These are phyloP conservation scores for Euzetes globulus DNA, from an alignment of 2,888 invertebrate species.

Conservation along the genomic window DNA sequence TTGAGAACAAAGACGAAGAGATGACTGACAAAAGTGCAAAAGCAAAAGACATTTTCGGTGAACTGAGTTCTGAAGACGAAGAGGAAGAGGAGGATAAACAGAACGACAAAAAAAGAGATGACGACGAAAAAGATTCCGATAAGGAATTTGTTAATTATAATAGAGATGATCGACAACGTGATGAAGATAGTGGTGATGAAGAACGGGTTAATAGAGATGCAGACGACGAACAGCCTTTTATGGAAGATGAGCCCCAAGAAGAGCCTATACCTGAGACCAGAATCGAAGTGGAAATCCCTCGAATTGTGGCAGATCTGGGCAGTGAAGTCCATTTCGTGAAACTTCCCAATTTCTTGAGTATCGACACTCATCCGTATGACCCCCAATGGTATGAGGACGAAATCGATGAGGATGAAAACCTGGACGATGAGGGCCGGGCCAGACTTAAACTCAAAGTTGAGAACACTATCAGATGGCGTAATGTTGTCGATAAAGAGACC, in stretches of 20 bases:
- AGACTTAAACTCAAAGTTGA: conserved; percentile 63
- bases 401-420: conserved; percentile 93
- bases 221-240: neutral
- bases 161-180: neutral
- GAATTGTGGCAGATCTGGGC: conserved; percentile 85
- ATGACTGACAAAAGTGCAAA: conserved; percentile 1
- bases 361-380: conserved; percentile 94
- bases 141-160: neutral
- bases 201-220: neutral
- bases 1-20: neutral
- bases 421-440: conserved; percentile 94
- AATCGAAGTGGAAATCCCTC: conserved; percentile 93
- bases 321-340: conserved; percentile 91
- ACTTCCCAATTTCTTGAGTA: conserved; percentile 93
- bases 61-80: conserved; percentile 54
- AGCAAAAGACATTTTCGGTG: conserved; percentile 47
- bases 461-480: conserved; percentile 94
- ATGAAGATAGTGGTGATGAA: conserved; percentile 3
- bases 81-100: conserved; percentile 48
- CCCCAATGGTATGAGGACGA: conserved; percentile 93
- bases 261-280: conserved; percentile 72
- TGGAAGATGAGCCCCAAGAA: conserved; percentile 49
- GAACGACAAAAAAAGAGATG: conserved; percentile 25
- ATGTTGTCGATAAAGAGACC: conserved; percentile 63
- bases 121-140: conserved; percentile 21